phyloP scores from a whole-genome alignment of 1,140 invertebrate species.

The Drosophila sturtevanti region DNA sequence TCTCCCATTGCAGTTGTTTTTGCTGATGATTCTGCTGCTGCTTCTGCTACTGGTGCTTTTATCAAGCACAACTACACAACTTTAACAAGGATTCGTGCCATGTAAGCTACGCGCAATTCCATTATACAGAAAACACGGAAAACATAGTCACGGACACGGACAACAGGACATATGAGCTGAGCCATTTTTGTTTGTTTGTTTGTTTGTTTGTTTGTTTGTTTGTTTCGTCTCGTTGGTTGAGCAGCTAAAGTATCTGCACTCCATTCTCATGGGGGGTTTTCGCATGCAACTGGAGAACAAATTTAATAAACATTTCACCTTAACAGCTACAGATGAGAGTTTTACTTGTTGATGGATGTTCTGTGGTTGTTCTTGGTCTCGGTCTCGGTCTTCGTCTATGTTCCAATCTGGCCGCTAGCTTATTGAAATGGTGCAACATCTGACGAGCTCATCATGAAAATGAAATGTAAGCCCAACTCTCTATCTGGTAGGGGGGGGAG shows the following conservation, averaged over 20 bases:
- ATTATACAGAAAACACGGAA: constrained; percentile 6
- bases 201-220: constrained; percentile 30
- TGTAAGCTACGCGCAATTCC: constrained; percentile 33
- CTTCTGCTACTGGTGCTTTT: constrained; percentile 46
- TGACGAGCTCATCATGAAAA: constrained; percentile 40
- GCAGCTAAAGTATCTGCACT: background rate
- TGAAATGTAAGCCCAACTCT: background rate
- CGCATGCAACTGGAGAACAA: constrained; percentile 44
- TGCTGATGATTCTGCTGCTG: constrained; percentile 22
- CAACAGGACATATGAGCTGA: constrained; percentile 39
- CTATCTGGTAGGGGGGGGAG: no score
- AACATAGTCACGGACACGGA: constrained; percentile 6
- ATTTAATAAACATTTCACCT: constrained; percentile 63
- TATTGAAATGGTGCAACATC: constrained; percentile 28
- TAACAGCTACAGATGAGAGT: constrained; percentile 28
- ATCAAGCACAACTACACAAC: constrained; percentile 14
- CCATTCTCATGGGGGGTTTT: background rate
- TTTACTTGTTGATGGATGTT: constrained; percentile 66
- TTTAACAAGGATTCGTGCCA: constrained; percentile 21
- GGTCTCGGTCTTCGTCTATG: background rate
- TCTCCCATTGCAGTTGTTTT: background rate
- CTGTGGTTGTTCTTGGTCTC: constrained; percentile 37
- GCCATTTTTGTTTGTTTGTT: constrained; percentile 30
- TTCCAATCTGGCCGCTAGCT: background rate
- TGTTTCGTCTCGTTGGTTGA: background rate